phyloP scores from a whole-genome alignment of 2,113 vertebrate genomes.

The Gobio gobio region DNA sequence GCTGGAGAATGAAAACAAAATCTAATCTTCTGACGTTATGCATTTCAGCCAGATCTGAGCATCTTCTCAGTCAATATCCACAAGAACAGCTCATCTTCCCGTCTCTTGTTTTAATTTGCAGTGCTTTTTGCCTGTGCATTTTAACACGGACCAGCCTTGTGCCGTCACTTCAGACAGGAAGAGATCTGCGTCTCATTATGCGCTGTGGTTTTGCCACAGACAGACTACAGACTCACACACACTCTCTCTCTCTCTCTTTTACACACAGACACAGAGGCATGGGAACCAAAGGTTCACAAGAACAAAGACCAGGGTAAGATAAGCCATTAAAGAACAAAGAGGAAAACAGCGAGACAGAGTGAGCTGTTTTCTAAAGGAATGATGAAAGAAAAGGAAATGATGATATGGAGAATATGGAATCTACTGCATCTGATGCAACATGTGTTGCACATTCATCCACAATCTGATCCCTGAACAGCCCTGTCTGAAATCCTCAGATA shows the following conservation, averaged over 20 bases:
- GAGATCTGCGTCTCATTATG: conserved; percentile 46
- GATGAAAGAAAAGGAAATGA: conserved; percentile 27
- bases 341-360: conserved; percentile 22
- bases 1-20: background rate
- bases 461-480: background rate
- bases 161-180: conserved; percentile 35
- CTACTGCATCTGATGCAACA: background rate
- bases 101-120: background rate
- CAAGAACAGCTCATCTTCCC: background rate
- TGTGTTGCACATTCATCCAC: conserved; percentile 10
- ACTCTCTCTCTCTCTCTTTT: background rate
- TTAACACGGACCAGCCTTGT: background rate
- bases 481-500: background rate
- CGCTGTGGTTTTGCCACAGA: conserved; percentile 1
- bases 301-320: conserved; percentile 41
- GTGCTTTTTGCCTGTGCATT: background rate
- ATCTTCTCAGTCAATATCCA: background rate
- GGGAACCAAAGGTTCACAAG: conserved; percentile 33
- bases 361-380: background rate
- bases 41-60: background rate
- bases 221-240: conserved; percentile 15
- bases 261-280: conserved; percentile 29
- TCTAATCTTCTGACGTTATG: background rate
- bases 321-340: conserved; percentile 43
- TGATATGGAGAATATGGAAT: background rate